Evolutionary conservation across 2,113 vertebrate species (phyloP).

Genomic region (Coracopsis vasa): DNA sequence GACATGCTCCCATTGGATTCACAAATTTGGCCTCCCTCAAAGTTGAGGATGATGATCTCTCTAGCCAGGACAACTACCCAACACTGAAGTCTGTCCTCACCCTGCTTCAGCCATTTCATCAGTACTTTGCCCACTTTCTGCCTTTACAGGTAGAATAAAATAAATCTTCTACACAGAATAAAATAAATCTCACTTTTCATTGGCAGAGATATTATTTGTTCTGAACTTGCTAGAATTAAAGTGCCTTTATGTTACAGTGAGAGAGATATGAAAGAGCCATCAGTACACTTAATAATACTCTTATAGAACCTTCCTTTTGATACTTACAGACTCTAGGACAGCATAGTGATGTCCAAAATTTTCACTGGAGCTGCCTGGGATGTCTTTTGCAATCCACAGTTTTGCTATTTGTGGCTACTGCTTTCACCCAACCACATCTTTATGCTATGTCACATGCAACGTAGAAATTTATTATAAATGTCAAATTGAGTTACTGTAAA

Average conservation of each 20-base stretch:
- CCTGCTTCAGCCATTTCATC: background rate
- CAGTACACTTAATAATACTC: background rate
- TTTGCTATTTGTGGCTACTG: background rate
- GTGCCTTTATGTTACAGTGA: background rate
- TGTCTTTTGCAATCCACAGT: background rate
- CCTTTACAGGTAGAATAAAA: background rate
- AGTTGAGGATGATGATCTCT: too few relatives aligned
- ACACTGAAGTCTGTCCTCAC: background rate
- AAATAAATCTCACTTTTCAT: background rate
- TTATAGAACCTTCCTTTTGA: background rate
- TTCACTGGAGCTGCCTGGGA: background rate
- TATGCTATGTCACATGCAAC: background rate
- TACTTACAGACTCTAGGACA: background rate
- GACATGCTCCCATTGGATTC: too few relatives aligned
- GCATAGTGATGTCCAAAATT: background rate
- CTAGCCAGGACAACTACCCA: too few relatives aligned
- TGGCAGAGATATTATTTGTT: background rate
- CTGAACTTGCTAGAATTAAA: background rate
- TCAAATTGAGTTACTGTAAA: background rate
- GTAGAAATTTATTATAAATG: background rate
- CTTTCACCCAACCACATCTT: conserved; percentile 8
- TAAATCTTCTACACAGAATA: background rate
- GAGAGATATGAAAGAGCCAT: background rate
- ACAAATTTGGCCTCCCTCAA: too few relatives aligned
- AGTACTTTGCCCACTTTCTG: background rate